Base-by-base conservation (phyloP, 2,113 vertebrate species). In the Machaerirhynchus nigripectus region DNA sequence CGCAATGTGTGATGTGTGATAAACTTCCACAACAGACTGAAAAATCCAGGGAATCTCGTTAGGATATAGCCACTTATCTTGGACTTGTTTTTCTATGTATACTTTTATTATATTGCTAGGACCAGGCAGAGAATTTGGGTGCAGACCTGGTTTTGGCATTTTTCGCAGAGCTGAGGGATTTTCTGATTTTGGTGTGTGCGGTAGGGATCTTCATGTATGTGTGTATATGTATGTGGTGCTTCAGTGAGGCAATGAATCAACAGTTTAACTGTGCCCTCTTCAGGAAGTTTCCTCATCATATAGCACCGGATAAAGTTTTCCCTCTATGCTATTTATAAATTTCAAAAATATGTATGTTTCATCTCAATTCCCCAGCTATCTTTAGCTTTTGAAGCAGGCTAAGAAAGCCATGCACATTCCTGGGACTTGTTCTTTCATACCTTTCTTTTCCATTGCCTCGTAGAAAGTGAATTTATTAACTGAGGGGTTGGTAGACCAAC, bases 241-340 rank as follows among this genome's bases (percentile, higher is more conserved):
- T 63, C 69, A 69, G 87, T 37, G 37, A 95, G 70, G 69, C 92
- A 91, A 89, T 94, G 87, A 92, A 84, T 95, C 95, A 96, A 96
- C 94, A 90, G 90, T 97, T 96, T 95, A 95, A 95, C 91, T 96
- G 27, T 88, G 93, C 95, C 96, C 96, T 97, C 96, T 96, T 96
- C 92, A 95, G 92, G 91, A 95, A 91, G 91, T 95, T 96, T 95
- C 56, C 42, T 89, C 60, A 59, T 75, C 37, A 16, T 65, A 68
- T 56, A 84, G 31, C 57, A 55, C 64, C 1, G 23, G 86, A 20
- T 68, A 52, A 91, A 75, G 69, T 94, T 90, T 95, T 94, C 78
- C 4, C 23, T 61, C 55, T 46, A 19, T n/a, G 92, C 57, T 81
- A 57, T 95, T 56, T 55, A 9, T 50, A 60, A 1, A 9, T 79